A percentile compares a stretch with the other conserved stretches of the same genome.
These are phyloP conservation scores for Centropus bengalensis DNA, from an alignment of 2,113 vertebrate genomes.

Conservation along the genomic window DNA sequence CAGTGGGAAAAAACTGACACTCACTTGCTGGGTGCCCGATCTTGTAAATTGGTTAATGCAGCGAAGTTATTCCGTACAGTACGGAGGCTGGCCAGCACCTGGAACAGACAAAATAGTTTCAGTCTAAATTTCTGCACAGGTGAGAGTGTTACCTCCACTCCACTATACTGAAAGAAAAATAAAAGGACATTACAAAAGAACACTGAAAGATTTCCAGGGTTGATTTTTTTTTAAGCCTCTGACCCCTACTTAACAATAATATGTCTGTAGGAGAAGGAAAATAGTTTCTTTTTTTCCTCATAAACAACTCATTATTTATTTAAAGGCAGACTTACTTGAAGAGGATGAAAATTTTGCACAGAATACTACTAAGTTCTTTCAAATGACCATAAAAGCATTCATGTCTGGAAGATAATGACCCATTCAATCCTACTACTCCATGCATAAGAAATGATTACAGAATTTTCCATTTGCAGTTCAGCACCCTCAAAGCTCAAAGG, in stretches of 20 bases:
- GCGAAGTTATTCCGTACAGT: conserved; percentile 99
- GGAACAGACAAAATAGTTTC: conserved; percentile 25
- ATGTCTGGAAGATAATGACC: not conserved
- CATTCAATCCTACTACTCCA: not conserved
- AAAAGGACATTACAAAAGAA: not conserved
- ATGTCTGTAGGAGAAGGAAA: not conserved
- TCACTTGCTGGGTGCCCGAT: conserved; percentile 94
- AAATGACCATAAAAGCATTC: not conserved
- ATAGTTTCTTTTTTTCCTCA: not conserved
- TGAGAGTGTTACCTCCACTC: not conserved
- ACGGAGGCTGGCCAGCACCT: conserved; percentile 98
- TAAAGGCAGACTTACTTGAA: not conserved
- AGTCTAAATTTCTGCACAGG: not conserved
- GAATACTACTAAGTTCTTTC: not conserved
- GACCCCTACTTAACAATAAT: not conserved
- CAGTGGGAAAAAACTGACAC: conserved; percentile 44
- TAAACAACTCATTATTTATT: conserved; percentile 28
- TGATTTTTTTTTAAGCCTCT: not conserved
- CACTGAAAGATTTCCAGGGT: not conserved
- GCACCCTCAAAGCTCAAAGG: not conserved
- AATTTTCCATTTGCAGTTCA: not conserved
- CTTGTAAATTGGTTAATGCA: conserved; percentile 96
- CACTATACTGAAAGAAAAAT: not conserved
- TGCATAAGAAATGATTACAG: conserved; percentile 1
- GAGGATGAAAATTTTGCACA: not conserved